phyloP scores from a whole-genome alignment of 2,113 vertebrate species.

The Pycnonotus jocosus region DNA sequence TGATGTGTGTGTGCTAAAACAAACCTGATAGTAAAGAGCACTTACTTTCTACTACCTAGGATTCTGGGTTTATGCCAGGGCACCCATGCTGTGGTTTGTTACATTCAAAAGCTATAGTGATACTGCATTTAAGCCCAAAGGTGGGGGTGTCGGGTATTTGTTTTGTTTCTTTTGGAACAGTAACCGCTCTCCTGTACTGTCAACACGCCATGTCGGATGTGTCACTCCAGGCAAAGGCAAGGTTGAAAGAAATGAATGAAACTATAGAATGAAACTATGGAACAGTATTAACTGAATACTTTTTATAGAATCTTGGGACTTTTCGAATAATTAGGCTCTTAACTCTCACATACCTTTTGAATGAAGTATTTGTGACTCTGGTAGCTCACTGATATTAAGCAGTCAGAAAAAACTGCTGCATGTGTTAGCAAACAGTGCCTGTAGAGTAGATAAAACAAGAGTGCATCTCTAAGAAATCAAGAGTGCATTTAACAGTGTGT shows the following conservation, averaged over 20 bases:
- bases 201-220: not conserved
- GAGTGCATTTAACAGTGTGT: not conserved
- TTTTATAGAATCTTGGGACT: not conserved
- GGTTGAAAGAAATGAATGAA: not conserved
- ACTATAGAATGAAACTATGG: not conserved
- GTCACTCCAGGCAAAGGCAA: not conserved
- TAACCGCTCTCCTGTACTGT: not conserved
- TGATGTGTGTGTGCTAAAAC: not conserved
- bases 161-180: slow-evolving; percentile 2
- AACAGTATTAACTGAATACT: not conserved
- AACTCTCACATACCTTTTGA: not conserved
- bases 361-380: not conserved
- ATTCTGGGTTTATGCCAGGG: not conserved
- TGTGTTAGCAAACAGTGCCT: not conserved
- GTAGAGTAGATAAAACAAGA: not conserved
- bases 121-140: not conserved
- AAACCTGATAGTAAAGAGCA: not conserved
- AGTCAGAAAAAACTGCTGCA: not conserved
- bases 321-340: not conserved
- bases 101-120: not conserved
- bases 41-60: not conserved
- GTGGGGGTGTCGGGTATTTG: not conserved
- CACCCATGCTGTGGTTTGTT: not conserved
- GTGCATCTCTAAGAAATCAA: not conserved
- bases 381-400: not conserved